A percentile compares a stretch with the other conserved stretches of the same genome.
Conservation (phyloP, 2,113 vertebrate genomes). For the Thamnaconus septentrionalis region DNA sequence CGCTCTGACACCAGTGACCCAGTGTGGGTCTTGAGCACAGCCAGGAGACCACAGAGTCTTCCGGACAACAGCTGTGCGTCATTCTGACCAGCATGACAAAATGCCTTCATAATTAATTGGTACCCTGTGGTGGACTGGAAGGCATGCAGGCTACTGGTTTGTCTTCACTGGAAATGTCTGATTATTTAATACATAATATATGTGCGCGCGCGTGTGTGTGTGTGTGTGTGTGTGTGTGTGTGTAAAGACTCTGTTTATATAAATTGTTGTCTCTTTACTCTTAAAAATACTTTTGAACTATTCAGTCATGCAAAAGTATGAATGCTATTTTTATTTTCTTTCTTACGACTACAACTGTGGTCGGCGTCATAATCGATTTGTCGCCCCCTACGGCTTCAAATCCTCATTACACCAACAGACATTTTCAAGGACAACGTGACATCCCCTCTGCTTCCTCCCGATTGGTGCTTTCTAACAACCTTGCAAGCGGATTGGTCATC, state of each 20-base stretch:
- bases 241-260: too few relatives aligned
- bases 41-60: slow-evolving; percentile 24
- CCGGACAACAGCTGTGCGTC: slow-evolving; percentile 52
- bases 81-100: slow-evolving; percentile 19
- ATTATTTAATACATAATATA: neutral
- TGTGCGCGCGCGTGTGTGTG: neutral
- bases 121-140: slow-evolving; percentile 12
- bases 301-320: too few relatives aligned
- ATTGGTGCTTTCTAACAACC: slow-evolving; percentile 48
- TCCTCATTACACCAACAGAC: slow-evolving; percentile 31
- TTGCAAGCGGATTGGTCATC: slow-evolving; percentile 52
- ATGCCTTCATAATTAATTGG: slow-evolving; percentile 14
- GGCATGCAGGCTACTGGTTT: neutral
- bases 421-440: slow-evolving; percentile 51
- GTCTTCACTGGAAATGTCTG: slow-evolving; percentile 16
- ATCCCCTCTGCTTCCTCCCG: slow-evolving; percentile 24
- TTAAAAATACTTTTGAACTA: too few relatives aligned
- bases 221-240: neutral
- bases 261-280: too few relatives aligned
- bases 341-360: too few relatives aligned
- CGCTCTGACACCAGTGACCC: slow-evolving; percentile 63
- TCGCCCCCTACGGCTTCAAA: slow-evolving; percentile 19
- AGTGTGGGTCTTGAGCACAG: slow-evolving; percentile 12
- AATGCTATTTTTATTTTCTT: too few relatives aligned
- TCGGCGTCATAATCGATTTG: neutral